Evolutionary conservation across 2,888 invertebrate species (phyloP).

Genomic region (Acanthosepion esculentum): DNA sequence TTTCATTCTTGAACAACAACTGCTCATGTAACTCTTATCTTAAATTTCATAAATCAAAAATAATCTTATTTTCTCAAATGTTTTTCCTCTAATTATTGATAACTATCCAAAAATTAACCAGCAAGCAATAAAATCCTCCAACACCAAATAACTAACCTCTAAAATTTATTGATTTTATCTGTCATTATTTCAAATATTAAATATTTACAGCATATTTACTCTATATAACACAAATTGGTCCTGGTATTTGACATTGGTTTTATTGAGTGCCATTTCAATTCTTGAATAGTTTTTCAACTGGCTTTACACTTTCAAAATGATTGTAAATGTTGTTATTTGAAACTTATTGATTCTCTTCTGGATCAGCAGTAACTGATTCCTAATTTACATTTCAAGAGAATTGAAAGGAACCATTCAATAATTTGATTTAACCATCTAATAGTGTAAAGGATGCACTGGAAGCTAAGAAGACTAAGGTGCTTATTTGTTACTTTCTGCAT

Average conservation of each 20-base stretch:
- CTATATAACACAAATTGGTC: neutral
- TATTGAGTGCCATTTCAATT: neutral
- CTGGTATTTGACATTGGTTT: neutral
- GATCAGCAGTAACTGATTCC: no score
- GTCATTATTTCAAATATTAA: neutral
- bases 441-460: no score
- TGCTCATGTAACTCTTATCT: neutral
- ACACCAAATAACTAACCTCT: neutral
- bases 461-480: no score
- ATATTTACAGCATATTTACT: neutral
- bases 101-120: neutral
- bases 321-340: neutral
- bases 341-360: neutral
- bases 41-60: constrained; percentile 11
- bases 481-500: no score
- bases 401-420: no score
- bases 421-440: no score
- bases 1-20: neutral
- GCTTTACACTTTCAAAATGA: neutral
- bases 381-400: no score
- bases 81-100: neutral
- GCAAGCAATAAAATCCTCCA: neutral
- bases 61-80: neutral
- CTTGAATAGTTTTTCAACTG: neutral
- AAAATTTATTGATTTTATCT: neutral